A percentile compares a stretch with the other conserved stretches of the same genome.
Conservation (phyloP, 2,888 invertebrate species). For the Apomyelois bistriatella region DNA sequence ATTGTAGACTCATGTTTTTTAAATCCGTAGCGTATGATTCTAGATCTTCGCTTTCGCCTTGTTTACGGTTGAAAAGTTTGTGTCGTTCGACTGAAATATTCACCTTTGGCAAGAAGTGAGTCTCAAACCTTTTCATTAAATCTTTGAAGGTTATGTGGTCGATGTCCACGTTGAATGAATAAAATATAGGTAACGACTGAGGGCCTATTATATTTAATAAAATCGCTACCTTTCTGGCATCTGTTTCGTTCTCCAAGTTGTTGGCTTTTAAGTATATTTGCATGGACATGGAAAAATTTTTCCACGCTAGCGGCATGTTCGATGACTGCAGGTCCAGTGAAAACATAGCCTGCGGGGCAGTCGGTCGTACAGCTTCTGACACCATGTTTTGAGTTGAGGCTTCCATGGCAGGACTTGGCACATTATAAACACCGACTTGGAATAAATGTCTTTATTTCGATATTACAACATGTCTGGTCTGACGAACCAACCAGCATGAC, state of each 20-base stretch:
- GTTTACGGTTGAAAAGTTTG: conserved; percentile 6
- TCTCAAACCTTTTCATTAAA: background rate
- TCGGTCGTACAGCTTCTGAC: too few relatives aligned
- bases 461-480: too few relatives aligned
- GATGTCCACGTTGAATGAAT: conserved; percentile 4
- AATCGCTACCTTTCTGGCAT: too few relatives aligned
- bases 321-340: background rate
- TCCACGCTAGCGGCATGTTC: too few relatives aligned
- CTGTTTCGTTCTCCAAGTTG: background rate
- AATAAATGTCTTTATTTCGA: too few relatives aligned
- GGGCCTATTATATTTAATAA: background rate
- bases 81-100: conserved; percentile 2
- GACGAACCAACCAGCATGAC: too few relatives aligned
- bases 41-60: background rate
- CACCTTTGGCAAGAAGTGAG: background rate
- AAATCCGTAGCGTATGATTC: background rate
- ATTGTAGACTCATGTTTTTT: background rate
- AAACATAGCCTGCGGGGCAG: background rate
- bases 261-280: background rate
- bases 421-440: too few relatives aligned
- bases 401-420: too few relatives aligned
- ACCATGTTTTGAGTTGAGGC: too few relatives aligned
- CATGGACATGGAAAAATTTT: too few relatives aligned
- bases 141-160: background rate
- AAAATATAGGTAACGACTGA: background rate